Evolutionary conservation across 2,888 invertebrate genomes (phyloP).

Genomic region (Tetrapedia diversipes): DNA sequence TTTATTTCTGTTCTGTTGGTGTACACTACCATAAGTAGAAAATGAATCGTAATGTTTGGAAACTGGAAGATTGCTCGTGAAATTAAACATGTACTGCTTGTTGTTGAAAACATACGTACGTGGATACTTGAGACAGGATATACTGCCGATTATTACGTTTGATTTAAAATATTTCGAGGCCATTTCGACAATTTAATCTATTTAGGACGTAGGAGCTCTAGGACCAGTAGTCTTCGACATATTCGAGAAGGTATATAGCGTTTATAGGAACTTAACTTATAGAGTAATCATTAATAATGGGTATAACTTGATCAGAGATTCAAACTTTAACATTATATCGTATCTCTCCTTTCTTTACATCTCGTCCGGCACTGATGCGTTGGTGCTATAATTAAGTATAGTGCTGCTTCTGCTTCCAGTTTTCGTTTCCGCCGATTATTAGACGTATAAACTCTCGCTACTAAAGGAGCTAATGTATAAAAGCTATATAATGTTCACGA

Average conservation of each 20-base stretch:
- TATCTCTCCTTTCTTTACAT: neutral
- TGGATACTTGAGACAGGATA: slow-evolving; percentile 31
- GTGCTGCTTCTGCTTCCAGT: neutral
- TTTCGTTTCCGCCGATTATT: neutral
- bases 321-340: neutral
- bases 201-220: slow-evolving; percentile 44
- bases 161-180: slow-evolving; percentile 37
- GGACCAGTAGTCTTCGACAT: slow-evolving; percentile 40
- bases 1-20: neutral
- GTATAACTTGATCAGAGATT: slow-evolving; percentile 21
- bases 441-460: neutral
- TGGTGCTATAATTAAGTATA: neutral
- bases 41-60: neutral
- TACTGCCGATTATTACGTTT: slow-evolving; percentile 57
- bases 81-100: neutral
- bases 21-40: neutral
- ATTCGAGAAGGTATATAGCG: slow-evolving; percentile 28
- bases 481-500: neutral
- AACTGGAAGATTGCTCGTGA: neutral
- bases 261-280: slow-evolving; percentile 32
- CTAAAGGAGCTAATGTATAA: neutral
- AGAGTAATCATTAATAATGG: slow-evolving; percentile 31
- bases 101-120: neutral
- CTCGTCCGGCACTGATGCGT: neutral
- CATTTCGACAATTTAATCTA: slow-evolving; percentile 20